These are phyloP conservation scores for Dolichoris vasculosae DNA, from an alignment of 1,140 invertebrate species.

Conservation along the genomic window DNA sequence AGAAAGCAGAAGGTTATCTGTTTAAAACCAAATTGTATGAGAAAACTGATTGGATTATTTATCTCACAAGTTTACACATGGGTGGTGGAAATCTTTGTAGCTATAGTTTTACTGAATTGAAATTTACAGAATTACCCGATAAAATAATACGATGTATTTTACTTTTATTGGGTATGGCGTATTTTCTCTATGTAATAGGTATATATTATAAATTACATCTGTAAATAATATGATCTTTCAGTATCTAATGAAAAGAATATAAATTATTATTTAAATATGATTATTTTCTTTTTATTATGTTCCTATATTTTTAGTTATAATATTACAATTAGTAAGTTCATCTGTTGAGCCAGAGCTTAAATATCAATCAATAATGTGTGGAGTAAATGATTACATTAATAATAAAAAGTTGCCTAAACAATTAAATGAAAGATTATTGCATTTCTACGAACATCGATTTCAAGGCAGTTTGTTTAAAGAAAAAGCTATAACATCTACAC, in stretches of 20 bases:
- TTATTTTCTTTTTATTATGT: not conserved
- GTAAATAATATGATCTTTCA: too few relatives aligned
- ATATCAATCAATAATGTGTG: constrained; percentile 62
- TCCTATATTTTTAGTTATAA: constrained; percentile 56
- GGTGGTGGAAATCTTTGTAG: constrained; percentile 62
- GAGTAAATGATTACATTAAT: constrained; percentile 61
- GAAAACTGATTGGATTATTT: constrained; percentile 53
- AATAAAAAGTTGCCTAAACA: constrained; percentile 59
- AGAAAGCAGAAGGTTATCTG: constrained; percentile 56
- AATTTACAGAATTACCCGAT: constrained; percentile 55
- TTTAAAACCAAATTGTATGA: constrained; percentile 54
- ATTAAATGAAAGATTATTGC: constrained; percentile 58
- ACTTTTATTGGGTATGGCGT: constrained; percentile 59
- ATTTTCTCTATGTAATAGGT: constrained; percentile 63
- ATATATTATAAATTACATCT: not conserved
- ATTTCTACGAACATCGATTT: constrained; percentile 64
- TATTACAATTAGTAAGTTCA: constrained; percentile 60
- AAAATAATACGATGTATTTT: constrained; percentile 58
- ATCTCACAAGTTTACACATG: constrained; percentile 61
- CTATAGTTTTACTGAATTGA: constrained; percentile 58
- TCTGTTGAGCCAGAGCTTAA: constrained; percentile 60
- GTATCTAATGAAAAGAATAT: not conserved
- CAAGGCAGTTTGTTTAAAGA: constrained; percentile 65
- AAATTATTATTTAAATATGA: not conserved
- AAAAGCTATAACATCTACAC: constrained; percentile 57